Evolutionary conservation across 53 echinoderm and acorn worm genomes (phyloP), one percentile per base, ranked within the genome.

Genomic region (Antedon mediterranea): DNA sequence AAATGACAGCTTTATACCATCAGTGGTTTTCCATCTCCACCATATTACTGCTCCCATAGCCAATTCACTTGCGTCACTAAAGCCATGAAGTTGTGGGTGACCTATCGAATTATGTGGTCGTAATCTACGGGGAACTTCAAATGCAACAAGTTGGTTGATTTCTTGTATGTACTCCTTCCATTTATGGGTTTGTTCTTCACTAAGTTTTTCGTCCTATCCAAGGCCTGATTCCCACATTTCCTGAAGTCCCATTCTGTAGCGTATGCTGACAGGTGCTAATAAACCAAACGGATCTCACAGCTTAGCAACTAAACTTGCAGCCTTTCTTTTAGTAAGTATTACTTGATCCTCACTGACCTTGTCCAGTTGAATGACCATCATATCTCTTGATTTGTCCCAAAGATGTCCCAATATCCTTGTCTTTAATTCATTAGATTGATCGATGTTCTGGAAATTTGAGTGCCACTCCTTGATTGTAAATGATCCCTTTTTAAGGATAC

Each of bases 211-310:
- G 71, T 82, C 83, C 85, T 85, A 85, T 23, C 31, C 85, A 5
- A 70, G 34, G 34, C 78, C 86, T 6, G 74, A 6, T 74, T 72
- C 26, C 86, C 86, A 86, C 33, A 86, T 78, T 70, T 76, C 43
- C 43, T 86, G 86, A 57, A 86, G 74, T 9, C 71, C 30, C 28
- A 85, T 80, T 73, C 81, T 85, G 6, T 42, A 80, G 37, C 28
- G 29, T 11, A 85, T 80, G 0, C 80, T 72, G 71, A 80, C 80
- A 34, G 85, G 72, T 15, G 76, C 37, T 6, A 77, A 33, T 43
- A 85, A 85, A 34, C 85, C 85, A 31, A 85, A 34, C 20, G 85
- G 85, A 42, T 85, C 85, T 27, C 80, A 85, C 0, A 85, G 42
- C 23, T 42, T 57, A 9, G 81, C 73, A 3, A 82, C 9, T 15